phyloP scores from a whole-genome alignment of 2,888 invertebrate species.

The Escarpia spicata region DNA sequence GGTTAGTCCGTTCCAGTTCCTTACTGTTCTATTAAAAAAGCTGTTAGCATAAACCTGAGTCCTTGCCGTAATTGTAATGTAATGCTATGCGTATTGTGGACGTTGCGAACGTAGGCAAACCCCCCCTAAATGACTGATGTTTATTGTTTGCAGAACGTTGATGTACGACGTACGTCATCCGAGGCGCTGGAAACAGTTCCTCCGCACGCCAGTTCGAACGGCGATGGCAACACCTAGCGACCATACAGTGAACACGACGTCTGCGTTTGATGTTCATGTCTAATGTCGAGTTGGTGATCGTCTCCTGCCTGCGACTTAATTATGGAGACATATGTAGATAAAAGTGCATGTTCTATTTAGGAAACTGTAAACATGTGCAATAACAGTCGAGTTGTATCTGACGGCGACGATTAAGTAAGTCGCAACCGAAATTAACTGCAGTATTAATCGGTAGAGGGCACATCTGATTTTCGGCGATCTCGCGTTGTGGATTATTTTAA shows the following conservation, averaged over 20 bases:
- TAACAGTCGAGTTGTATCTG: background rate
- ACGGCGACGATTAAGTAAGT: background rate
- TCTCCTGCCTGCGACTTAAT: background rate
- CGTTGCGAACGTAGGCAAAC: too few species aligned
- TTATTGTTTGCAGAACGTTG: constrained; percentile 28
- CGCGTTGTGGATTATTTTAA: background rate
- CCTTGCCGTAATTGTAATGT: too few species aligned
- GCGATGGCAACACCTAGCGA: background rate
- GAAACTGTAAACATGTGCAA: background rate
- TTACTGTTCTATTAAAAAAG: too few species aligned
- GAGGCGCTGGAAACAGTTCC: constrained; percentile 32
- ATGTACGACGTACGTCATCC: constrained; percentile 13
- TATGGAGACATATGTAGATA: background rate
- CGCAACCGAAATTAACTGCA: constrained; percentile 1
- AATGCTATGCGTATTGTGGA: too few species aligned
- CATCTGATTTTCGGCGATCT: background rate
- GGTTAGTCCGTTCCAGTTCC: too few species aligned
- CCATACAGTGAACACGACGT: background rate
- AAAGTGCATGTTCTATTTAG: background rate
- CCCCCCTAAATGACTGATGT: too few species aligned
- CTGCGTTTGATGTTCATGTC: background rate
- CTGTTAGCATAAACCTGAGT: too few species aligned
- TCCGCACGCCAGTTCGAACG: background rate
- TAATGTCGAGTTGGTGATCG: background rate
- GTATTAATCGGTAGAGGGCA: constrained; percentile 12